phyloP scores from a whole-genome alignment of 2,113 vertebrate genomes.

The Turdus rufiventris region DNA sequence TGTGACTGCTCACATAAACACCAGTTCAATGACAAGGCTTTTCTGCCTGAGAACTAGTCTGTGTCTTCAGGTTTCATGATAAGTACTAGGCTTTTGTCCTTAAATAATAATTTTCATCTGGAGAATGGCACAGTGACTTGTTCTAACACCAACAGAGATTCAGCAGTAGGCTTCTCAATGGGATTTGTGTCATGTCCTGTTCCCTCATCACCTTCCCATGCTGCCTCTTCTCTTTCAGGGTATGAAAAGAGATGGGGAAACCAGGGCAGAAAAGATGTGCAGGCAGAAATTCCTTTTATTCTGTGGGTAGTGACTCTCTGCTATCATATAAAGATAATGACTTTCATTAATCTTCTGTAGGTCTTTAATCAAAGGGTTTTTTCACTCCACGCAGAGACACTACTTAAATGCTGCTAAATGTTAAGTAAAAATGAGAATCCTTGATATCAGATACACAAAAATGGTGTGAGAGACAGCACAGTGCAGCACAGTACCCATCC shows the following conservation, averaged over 20 bases:
- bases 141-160: constrained; percentile 47
- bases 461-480: not conserved
- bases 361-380: not conserved
- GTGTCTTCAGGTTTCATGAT: constrained; percentile 57
- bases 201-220: constrained; percentile 10
- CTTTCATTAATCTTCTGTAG: constrained; percentile 46
- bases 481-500: not conserved
- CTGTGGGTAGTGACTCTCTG: not conserved
- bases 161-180: constrained; percentile 18
- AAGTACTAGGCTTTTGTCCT: constrained; percentile 58
- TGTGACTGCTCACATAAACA: constrained; percentile 58
- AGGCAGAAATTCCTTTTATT: constrained; percentile 27
- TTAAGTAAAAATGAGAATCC: constrained; percentile 4
- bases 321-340: constrained; percentile 37
- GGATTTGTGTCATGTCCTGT: constrained; percentile 35
- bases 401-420: not conserved
- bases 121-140: constrained; percentile 40
- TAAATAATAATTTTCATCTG: constrained; percentile 55
- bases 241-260: not conserved
- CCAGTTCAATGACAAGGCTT: constrained; percentile 57
- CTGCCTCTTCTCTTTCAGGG: constrained; percentile 9
- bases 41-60: constrained; percentile 48
- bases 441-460: not conserved
- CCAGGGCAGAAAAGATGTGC: not conserved
- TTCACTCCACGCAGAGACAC: not conserved